Evolutionary conservation across 2,797 vertebrate genomes (phyloP), one percentile per base, ranked within the genome.

Genomic region (Liparis tanakae): DNA sequence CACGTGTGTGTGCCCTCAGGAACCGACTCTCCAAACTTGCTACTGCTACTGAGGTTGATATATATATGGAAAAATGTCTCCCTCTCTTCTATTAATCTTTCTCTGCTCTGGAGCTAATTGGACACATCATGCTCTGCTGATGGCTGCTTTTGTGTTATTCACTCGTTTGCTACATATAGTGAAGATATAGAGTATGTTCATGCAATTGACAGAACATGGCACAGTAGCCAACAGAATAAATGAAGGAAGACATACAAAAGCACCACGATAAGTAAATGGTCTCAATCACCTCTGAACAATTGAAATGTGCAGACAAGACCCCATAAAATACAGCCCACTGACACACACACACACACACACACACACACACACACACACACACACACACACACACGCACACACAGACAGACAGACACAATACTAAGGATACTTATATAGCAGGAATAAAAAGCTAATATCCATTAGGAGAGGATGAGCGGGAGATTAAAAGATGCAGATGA

Each of bases 91-190:
- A 10, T 46, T 17, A 18, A 18, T 61, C 60, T 46, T 46, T 57
- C 37, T 58, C 48, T 71, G 39, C 43, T 76, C 33, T 13, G 7
- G 8, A 56, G 53, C 67, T 86, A 87, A 90, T 80, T 88, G 82
- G 79, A 79, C 61, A 15, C 48, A 7, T 41, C 4, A 13, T 34
- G 57, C 22, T 75, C 70, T 72, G 61, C 57, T 70, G 30, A 48
- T 67, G 34, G 54, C 34, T 25, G 22, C 9, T 60, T 79, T 66
- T 53, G 6, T 48, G 39, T 17, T 18, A 53, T 61, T 30, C 13
- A 72, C 10, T 9, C 12, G n/a, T 78, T 58, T 67, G 18, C 62
- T 12, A 1, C 12, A 30, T 30, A 30, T 30, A 30, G 25, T 30
- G 4, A 30, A 30, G 25, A 30, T 30, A 30, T 30, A 30, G 25